Conservation (phyloP, 2,113 vertebrate species). For the Psephotus haematonotus region DNA sequence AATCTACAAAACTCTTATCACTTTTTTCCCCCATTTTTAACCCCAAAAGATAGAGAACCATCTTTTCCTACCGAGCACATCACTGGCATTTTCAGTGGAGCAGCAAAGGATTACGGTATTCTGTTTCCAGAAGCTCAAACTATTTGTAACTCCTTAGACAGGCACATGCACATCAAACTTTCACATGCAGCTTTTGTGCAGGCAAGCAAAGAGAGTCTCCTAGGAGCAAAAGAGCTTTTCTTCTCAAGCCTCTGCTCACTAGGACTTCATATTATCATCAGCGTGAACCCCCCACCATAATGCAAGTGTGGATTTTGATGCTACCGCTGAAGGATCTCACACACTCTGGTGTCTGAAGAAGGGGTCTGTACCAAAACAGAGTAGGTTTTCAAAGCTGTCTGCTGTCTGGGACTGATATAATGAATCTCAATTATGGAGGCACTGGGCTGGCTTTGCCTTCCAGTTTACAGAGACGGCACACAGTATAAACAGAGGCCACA, state of each 20-base stretch:
- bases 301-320: not conserved
- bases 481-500: not conserved
- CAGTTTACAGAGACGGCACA: not conserved
- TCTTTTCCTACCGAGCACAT: not conserved
- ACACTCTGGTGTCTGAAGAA: not conserved
- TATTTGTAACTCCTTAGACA: not conserved
- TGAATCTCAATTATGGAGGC: not conserved
- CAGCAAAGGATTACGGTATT: not conserved
- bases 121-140: not conserved
- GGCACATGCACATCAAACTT: not conserved
- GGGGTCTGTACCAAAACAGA: not conserved
- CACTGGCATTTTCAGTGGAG: not conserved
- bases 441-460: not conserved
- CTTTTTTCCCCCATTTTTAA: not conserved
- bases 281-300: fast-evolving
- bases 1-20: not conserved
- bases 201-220: not conserved
- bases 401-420: not conserved
- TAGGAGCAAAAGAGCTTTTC: not conserved
- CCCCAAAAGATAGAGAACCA: not conserved
- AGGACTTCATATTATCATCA: not conserved
- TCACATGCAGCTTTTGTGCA: not conserved
- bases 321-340: not conserved
- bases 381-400: not conserved
- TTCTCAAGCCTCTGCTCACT: not conserved